These are phyloP conservation scores for Calliopum simillimum DNA, from an alignment of 2,888 invertebrate genomes.

Conservation along the genomic window DNA sequence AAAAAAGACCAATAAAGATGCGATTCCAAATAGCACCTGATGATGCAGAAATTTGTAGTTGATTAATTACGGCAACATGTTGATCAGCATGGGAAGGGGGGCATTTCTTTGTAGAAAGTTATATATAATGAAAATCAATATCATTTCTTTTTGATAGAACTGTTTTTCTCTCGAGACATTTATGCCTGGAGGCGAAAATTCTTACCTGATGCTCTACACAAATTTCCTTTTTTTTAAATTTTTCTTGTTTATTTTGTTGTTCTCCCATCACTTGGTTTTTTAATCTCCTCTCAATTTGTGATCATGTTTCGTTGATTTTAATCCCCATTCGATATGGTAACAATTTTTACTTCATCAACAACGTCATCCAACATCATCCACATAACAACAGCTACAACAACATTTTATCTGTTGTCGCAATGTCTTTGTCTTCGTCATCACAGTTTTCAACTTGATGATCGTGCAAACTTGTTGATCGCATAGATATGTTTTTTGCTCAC, in stretches of 20 bases:
- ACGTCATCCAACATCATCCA: conserved; percentile 16
- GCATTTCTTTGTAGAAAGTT: background rate
- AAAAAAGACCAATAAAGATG: conserved; percentile 5
- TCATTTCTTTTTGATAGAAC: background rate
- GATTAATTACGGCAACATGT: conserved; percentile 27
- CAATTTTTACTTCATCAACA: conserved; percentile 59
- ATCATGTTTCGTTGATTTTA: conserved; percentile 56
- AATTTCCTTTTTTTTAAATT: background rate
- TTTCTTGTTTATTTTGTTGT: conserved; percentile 12
- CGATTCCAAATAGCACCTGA: conserved; percentile 7
- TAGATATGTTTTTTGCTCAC: conserved; percentile 19
- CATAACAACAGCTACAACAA: conserved; percentile 30
- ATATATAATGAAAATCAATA: background rate
- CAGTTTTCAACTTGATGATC: conserved; percentile 12
- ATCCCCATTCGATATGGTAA: conserved; percentile 64
- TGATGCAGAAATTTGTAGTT: background rate
- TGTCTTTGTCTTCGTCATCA: conserved; percentile 41
- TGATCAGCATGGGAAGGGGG: background rate
- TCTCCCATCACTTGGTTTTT: conserved; percentile 28
- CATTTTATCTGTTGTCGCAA: conserved; percentile 13
- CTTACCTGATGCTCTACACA: too few relatives aligned
- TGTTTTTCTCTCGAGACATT: background rate
- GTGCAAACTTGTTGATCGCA: conserved; percentile 25
- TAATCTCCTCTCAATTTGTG: conserved; percentile 40
- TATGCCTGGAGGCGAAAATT: too few relatives aligned